Base-by-base conservation (phyloP, 1,140 invertebrate species). In the Bombus vancouverensis region DNA sequence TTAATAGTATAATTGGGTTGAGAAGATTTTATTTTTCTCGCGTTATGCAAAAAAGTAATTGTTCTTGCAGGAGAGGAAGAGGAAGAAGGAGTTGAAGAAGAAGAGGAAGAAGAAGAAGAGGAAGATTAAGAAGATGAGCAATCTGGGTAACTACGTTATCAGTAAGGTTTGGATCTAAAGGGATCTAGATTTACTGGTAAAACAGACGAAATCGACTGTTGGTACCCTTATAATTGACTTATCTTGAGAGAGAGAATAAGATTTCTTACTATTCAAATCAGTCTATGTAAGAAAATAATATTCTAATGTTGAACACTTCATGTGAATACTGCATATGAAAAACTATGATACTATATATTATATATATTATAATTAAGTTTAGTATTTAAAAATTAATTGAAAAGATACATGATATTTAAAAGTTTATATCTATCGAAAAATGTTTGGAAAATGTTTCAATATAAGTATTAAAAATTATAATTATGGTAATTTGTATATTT, bases 51-150 rank as follows among this genome's bases (percentile, higher is more conserved):
- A 4, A 28, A 22, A 25, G 44, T 3, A 66, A 65, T 44, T 57
- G 15, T 66, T 34, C 18, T 12, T 22, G 1, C 18, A 85, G 73
- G 25, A 62, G 76, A 87, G 4, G 87, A 82, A 10, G 71, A 86
- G n/a, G 88, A 87, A 42, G 88, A 62, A 15, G 75, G 39, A 3
- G 37, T 22, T 8, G 76, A 68, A 4, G 88, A 89, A 42, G 39
- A 70, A 42, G 79, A 86, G 10, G 88, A 85, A 32, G 34, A 72
- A 32, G 77, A 88, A n/a, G 70, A 79, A 15, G 77, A 87, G 1
- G 72, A 88, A 10, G 81, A 87, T 1, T 65, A 88, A 3, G 47
- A 82, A 4, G 53, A 86, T 12, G 57, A 88, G 18, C 74, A 75
- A 88, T 12, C 1, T 22, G 28, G 10, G 8, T 28, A 34, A 34